Evolutionary conservation across 2,888 invertebrate species (phyloP), one percentile per base, ranked within the genome.

Genomic region (Sceliomorpha sp.): DNA sequence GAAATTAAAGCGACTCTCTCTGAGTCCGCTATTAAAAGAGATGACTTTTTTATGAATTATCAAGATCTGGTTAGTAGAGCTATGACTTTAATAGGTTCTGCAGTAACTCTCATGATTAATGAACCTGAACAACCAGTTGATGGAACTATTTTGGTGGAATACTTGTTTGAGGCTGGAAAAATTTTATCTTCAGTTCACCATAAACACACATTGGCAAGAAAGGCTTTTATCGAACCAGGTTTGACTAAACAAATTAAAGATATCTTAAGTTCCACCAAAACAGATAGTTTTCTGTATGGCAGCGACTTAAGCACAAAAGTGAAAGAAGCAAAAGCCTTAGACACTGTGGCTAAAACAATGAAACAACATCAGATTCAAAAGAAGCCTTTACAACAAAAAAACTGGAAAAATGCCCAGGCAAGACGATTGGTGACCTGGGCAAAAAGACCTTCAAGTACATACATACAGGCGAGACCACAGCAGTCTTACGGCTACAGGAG

Each of bases 141-240:
- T 7, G 39, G 1, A 5, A 7, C 13, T 0, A 26, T 27, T 0
- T n/a, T 58, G 8, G 32, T 67, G 0, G 13, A 29, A 12, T 39
- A 24, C n/a, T 12, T 60, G 1, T 39, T 53, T 15, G 60, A 55
- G 1, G 47, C 55, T 13, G 47, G 51, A 1, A 59, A 37, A 15
- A 10, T 51, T 0, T 32, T 62, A 7, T 6, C 47, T 0, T 17
- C 32, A 0, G 12, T 58, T 8, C 9, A 36, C 17, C 1, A 45
- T 26, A 34, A 37, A 8, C 37, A 42, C 1, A 39, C 45, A 0
- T 2, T n/a, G n/a, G n/a, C n/a, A n/a, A n/a, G n/a, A n/a, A n/a
- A n/a, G n/a, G n/a, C n/a, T n/a, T n/a, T n/a, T n/a, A n/a, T n/a
- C n/a, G n/a, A n/a, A n/a, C n/a, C n/a, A n/a, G n/a, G n/a, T n/a